Base-by-base conservation (phyloP, 2,888 invertebrate species). In the Limulus polyphemus region DNA sequence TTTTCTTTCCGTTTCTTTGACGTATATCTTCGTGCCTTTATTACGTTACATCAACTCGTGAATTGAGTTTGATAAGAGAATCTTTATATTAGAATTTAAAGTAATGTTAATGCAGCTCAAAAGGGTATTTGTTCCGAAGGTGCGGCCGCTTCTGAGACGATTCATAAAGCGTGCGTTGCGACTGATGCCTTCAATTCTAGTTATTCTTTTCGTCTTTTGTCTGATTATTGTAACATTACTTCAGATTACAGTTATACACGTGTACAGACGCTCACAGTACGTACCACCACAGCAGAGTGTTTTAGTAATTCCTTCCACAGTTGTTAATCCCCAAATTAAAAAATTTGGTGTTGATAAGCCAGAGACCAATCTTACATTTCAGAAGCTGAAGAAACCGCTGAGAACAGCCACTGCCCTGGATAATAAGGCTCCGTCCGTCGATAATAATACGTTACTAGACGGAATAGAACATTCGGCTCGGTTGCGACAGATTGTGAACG, bases 161-260 rank as follows among this genome's bases (percentile, higher is more conserved):
- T 67, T 68, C 16, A 59, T 69, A 56, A 68, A 68, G 59, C 62
- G 69, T 47, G 62, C 65, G 46, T 55, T 70, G 17, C 64, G 70
- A n/a, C 54, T 67, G 10, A 55, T 70, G 58, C 70, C 70, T 14
- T 69, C 70, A 9, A 59, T 68, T 46, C 55, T 70, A 10, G 61
- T 69, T 11, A 59, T 70, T 4, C 58, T 69, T 11, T 70, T 70
- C 57, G 68, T 70, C 9, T 59, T 70, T 32, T 68, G 67, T n/a
- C 63, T 70, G n/a, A 69, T 70, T n/a, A 68, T 70, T 55, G 67
- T 70, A 32, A 70, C 70, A 11, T 59, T 70, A 32, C 68, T 70
- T 66, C 69, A 70, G 59, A 68, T 70, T 14, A 69, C 70, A 11
- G 67, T 70, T 47, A 69, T 70, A 56, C 69, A 70, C 57, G 63